Evolutionary conservation across 2,797 vertebrate genomes (phyloP), one percentile per base, ranked within the genome.

Genomic region (Chelon labrosus): DNA sequence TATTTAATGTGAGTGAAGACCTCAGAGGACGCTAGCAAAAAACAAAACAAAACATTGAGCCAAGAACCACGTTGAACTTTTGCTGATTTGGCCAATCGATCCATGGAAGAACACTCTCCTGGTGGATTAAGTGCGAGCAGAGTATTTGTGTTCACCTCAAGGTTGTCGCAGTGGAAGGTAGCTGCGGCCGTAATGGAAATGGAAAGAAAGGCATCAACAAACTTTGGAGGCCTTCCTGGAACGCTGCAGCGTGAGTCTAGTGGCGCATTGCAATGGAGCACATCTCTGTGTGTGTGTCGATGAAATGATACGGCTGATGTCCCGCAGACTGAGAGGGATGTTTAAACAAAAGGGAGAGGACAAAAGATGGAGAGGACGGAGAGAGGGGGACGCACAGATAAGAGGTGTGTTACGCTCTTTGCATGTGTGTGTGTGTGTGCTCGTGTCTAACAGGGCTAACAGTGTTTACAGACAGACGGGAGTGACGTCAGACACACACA

Each of bases 271-370:
- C 41, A 16, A 2, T 2, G 10, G 5, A 38, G 42, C 44, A 2
- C 10, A 35, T 67, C 35, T 47, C n/a, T 53, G 10, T 41, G 39
- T 22, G 37, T 37, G 61, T 66, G 65, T n/a, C 0, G 62, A 75
- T 73, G 53, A 66, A 46, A 52, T 13, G 75, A 77, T 74, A 52
- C 4, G 60, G 19, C 50, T 52, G 74, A 76, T 10, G 54, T 39
- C 39, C 66, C 44, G 39, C 73, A 54, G 68, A 13, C 65, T 1
- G 4, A 63, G 50, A 19, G 31, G 38, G 19, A 38, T 57, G 55
- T 27, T 80, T 67, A 68, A 77, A 80, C 58, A 60, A 72, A 56
- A 56, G 39, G 16, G 52, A 56, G 2, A 56, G 57, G 41, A 13
- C 31, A 41, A 70, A 57, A 12, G 10, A 42, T 17, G 53, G 20